Percentiles rank a stretch among this genome's conserved stretches.
Conservation (phyloP, 2,888 invertebrate species). For the Neocrepidodera transversa region DNA sequence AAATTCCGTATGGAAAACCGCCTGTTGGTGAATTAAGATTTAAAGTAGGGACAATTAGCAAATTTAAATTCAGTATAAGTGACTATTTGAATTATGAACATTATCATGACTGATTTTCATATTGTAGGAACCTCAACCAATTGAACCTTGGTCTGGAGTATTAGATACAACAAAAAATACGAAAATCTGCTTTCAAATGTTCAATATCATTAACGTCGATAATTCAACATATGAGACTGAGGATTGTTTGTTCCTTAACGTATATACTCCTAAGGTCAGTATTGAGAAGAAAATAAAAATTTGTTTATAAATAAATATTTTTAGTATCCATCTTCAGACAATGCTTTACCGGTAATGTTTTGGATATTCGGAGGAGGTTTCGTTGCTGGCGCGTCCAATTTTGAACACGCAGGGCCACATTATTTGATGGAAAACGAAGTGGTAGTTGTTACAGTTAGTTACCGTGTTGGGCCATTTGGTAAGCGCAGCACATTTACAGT, state of each 20-base stretch:
- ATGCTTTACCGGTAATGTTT: slow-evolving; percentile 54
- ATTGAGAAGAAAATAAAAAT: too few species aligned
- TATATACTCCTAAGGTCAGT: slow-evolving; percentile 27
- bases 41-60: too few species aligned
- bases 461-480: not conserved
- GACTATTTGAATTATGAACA: too few species aligned
- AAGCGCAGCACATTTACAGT: not conserved
- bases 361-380: slow-evolving; percentile 59
- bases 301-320: too few species aligned
- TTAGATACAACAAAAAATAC: slow-evolving; percentile 31
- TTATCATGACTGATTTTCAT: not conserved
- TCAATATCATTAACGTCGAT: not conserved
- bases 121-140: slow-evolving; percentile 25
- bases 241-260: slow-evolving; percentile 31
- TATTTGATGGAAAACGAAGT: slow-evolving; percentile 52
- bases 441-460: slow-evolving; percentile 29
- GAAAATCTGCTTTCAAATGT: slow-evolving; percentile 23
- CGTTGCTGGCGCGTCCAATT: slow-evolving; percentile 48
- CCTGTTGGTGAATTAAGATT: slow-evolving; percentile 43
- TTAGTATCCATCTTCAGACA: not conserved
- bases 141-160: slow-evolving; percentile 26
- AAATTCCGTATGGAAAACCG: slow-evolving; percentile 43
- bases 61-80: too few species aligned
- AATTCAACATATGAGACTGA: slow-evolving; percentile 18
- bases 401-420: slow-evolving; percentile 50